Conservation (phyloP, 2,888 invertebrate species). For the Agrypnus murinus region DNA sequence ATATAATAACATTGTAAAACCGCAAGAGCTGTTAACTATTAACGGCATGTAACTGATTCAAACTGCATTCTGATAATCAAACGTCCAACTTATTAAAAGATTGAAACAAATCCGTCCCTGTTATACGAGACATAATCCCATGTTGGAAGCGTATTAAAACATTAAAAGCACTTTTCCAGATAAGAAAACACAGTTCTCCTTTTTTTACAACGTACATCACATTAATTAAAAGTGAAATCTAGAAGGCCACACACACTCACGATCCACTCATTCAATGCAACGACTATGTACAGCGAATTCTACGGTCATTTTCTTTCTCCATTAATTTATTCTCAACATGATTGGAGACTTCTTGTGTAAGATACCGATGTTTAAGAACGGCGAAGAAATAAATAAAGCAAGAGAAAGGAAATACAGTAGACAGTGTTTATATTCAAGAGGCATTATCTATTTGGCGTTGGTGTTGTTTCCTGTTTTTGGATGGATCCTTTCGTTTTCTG, state of each 20-base stretch:
- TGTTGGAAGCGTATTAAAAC: too few relatives aligned
- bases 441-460: constrained; percentile 39
- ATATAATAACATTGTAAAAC: too few relatives aligned
- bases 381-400: constrained; percentile 41
- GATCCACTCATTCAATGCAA: constrained; percentile 27
- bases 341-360: not conserved
- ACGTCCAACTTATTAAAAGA: not conserved
- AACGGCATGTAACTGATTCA: too few relatives aligned
- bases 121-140: not conserved
- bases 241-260: constrained; percentile 44
- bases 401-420: constrained; percentile 41
- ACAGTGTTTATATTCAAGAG: constrained; percentile 46
- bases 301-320: constrained; percentile 33
- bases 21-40: too few relatives aligned
- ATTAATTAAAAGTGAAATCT: constrained; percentile 40
- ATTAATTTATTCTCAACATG: constrained; percentile 41
- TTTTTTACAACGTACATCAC: not conserved
- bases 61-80: too few relatives aligned
- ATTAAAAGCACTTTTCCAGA: too few relatives aligned
- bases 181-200: too few relatives aligned
- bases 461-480: constrained; percentile 34
- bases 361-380: not conserved
- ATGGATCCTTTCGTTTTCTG: too few relatives aligned
- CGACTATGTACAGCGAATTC: constrained; percentile 34
- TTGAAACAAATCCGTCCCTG: too few relatives aligned